A percentile compares a stretch with the other conserved stretches of the same genome.
Evolutionary conservation across 2,888 invertebrate genomes (phyloP).

Genomic region (Agriopis leucophaearia): DNA sequence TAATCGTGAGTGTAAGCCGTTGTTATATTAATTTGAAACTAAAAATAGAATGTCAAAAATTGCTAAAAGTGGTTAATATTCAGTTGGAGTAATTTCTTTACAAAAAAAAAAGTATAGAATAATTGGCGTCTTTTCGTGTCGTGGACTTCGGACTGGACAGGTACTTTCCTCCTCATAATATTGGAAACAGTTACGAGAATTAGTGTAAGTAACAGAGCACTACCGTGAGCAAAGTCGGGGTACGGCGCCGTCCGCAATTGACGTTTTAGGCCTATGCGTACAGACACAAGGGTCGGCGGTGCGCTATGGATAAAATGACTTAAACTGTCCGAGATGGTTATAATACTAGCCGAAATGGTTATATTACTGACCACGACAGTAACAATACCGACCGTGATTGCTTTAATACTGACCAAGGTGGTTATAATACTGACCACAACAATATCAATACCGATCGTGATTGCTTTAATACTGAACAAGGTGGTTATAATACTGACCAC

Average conservation of each 20-base stretch:
- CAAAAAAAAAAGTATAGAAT: not conserved
- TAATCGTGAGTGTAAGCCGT: too few species aligned
- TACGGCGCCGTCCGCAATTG: conserved; percentile 83
- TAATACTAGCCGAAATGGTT: not conserved
- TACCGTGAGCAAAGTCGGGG: conserved; percentile 83
- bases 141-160: not conserved
- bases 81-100: not conserved
- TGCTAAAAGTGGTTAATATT: too few species aligned
- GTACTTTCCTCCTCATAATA: conserved; percentile 16
- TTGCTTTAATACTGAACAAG: not conserved
- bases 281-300: conserved; percentile 55
- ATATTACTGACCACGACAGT: not conserved
- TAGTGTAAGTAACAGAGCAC: conserved; percentile 69
- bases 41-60: too few species aligned
- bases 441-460: too few species aligned
- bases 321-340: not conserved
- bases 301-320: conserved; percentile 3
- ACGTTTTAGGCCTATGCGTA: conserved; percentile 83
- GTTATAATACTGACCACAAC: not conserved
- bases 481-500: not conserved
- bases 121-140: not conserved
- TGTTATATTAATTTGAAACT: too few species aligned
- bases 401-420: not conserved
- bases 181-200: conserved; percentile 61
- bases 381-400: not conserved